Evolutionary conservation across 2,888 invertebrate species (phyloP).

Genomic region (Tenthredo notha): DNA sequence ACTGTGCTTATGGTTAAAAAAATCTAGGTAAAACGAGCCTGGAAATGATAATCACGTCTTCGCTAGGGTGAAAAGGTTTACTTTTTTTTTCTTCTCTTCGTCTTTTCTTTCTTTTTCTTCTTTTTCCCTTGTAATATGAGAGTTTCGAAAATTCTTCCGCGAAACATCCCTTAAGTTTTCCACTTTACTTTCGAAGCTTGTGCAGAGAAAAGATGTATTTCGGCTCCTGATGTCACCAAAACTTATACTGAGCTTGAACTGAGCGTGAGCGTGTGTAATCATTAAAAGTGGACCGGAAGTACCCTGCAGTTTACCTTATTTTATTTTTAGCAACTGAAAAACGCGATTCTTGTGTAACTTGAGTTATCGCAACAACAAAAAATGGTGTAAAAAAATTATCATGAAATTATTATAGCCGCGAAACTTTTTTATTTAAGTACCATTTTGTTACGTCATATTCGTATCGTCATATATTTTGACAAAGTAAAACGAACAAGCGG

Average conservation of each 20-base stretch:
- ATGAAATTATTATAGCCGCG: background rate
- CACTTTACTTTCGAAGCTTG: slow-evolving; percentile 12
- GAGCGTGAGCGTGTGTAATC: background rate
- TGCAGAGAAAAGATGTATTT: background rate
- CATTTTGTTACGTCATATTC: background rate
- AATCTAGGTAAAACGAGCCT: background rate
- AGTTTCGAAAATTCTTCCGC: slow-evolving; percentile 13
- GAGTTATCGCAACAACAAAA: background rate
- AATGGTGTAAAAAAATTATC: slow-evolving; percentile 4
- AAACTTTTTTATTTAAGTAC: slow-evolving; percentile 24
- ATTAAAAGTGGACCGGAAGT: slow-evolving; percentile 10
- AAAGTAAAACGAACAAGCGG: background rate
- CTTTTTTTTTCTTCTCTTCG: too few relatives aligned
- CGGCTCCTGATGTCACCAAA: slow-evolving; percentile 25
- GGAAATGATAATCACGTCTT: slow-evolving; percentile 30
- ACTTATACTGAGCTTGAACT: background rate
- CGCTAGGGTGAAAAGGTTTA: background rate
- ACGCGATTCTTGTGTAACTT: background rate
- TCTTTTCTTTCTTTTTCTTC: background rate
- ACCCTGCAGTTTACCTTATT: background rate
- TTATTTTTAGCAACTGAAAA: background rate
- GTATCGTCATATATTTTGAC: background rate
- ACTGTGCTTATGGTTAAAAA: slow-evolving; percentile 1
- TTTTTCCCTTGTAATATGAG: background rate
- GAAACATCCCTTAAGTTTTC: slow-evolving; percentile 31